Evolutionary conservation across 2,113 vertebrate species (phyloP).

Genomic region (Dipodomys spectabilis): DNA sequence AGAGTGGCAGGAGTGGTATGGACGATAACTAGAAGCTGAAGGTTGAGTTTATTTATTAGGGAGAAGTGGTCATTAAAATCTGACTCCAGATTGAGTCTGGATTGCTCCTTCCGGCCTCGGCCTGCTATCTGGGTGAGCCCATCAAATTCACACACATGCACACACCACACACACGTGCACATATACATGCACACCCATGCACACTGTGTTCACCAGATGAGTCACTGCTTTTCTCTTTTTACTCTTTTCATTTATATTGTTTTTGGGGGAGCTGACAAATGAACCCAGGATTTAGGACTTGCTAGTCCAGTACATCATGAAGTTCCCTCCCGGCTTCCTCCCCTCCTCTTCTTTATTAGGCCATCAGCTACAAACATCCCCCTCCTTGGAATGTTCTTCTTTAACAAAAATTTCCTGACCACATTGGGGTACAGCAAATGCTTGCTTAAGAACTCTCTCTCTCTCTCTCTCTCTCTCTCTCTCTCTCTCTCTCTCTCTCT

Average conservation of each 20-base stretch:
- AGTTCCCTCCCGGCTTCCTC: too few species aligned
- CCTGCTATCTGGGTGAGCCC: background rate
- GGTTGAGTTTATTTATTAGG: background rate
- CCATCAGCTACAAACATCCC: background rate
- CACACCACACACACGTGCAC: too few species aligned
- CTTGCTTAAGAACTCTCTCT: background rate
- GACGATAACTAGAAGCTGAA: background rate
- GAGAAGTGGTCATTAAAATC: background rate
- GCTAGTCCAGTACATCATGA: too few species aligned
- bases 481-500: background rate
- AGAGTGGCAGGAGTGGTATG: background rate
- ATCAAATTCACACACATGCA: too few species aligned
- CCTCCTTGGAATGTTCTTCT: background rate
- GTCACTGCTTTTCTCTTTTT: background rate
- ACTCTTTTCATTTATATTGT: too few species aligned
- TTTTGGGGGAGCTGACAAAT: too few species aligned
- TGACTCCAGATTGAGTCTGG: background rate
- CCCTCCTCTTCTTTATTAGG: background rate
- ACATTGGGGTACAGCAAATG: background rate
- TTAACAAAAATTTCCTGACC: background rate
- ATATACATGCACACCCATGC: too few species aligned
- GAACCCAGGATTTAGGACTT: background rate
- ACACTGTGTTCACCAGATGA: background rate
- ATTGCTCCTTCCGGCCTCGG: background rate
- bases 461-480: background rate